Base-by-base conservation (phyloP, 2,113 vertebrate genomes). In the Neotoma lepida region DNA sequence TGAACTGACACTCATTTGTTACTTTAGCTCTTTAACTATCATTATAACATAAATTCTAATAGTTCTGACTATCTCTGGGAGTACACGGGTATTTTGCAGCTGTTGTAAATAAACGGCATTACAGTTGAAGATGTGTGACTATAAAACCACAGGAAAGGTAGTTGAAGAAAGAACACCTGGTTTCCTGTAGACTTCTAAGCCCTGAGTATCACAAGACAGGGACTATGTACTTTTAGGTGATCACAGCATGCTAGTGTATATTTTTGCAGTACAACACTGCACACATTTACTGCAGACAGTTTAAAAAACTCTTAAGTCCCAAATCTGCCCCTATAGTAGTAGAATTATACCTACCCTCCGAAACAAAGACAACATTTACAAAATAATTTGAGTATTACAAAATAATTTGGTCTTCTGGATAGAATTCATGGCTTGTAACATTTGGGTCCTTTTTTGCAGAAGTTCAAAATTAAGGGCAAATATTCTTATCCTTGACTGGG, bases 1-100 rank as follows among this genome's bases (percentile, higher is more conserved):
- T 96, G 96, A 97, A 96, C 90, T 71, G 89, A 96, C 96, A 96
- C 97, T 98, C 95, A 77, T 94, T 85, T 98, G 96, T 97, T 97
- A 96, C 85, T 94, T 97, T 95, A 90, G 24, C 95, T 98, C 96
- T 96, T 97, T 97, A 96, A 97, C 92, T 96, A 94, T 98, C 98
- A 98, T 98, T 98, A 97, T 97, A 97, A 96, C 97, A 98, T 98
- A 98, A 98, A 98, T 98, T 98, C 92, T 96, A 96, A 97, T 74
- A 88, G 97, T 98, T 98, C 95, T 86, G 97, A 95, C 94, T 74
- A n/a, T 96, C 97, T 93, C 78, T 88, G 77, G 96, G 97, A 97
- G 96, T 97, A 88, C 95, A 78, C 95, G 95, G 96, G 91, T 97
- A 92, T 98, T 98, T 98, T 98, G 98, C 88, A 97, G 96, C 97